phyloP scores from a whole-genome alignment of 2,113 vertebrate species.

The Corythaixoides concolor region DNA sequence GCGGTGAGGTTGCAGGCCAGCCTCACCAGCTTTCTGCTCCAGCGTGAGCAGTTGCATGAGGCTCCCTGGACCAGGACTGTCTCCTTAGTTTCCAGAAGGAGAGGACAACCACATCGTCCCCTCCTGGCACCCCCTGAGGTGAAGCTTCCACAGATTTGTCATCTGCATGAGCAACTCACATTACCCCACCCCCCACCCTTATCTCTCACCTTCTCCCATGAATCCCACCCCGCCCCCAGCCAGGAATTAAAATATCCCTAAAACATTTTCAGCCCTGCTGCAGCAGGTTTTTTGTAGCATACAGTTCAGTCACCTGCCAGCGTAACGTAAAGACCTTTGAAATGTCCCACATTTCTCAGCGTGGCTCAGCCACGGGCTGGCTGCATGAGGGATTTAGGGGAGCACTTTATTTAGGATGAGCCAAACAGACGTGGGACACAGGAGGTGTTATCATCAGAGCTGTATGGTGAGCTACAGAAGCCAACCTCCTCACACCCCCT shows the following conservation, averaged over 20 bases:
- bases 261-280: background rate
- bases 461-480: background rate
- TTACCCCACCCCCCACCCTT: rapidly evolving
- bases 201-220: rapidly evolving
- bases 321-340: background rate
- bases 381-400: background rate
- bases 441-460: background rate
- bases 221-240: background rate
- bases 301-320: background rate
- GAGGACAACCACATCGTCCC: background rate
- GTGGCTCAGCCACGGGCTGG: background rate
- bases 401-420: background rate
- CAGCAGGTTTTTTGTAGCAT: background rate
- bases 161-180: background rate
- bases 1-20: background rate
- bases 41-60: rapidly evolving
- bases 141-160: background rate
- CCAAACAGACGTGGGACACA: background rate
- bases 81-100: background rate
- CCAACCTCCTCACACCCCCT: rapidly evolving
- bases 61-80: background rate
- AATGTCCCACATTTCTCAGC: background rate
- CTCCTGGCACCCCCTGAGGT: background rate
- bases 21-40: background rate
- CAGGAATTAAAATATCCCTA: background rate